A percentile compares a stretch with the other conserved stretches of the same genome.
These are phyloP conservation scores for Chaenogobius annularis DNA, from an alignment of 2,113 vertebrate species.

Conservation along the genomic window DNA sequence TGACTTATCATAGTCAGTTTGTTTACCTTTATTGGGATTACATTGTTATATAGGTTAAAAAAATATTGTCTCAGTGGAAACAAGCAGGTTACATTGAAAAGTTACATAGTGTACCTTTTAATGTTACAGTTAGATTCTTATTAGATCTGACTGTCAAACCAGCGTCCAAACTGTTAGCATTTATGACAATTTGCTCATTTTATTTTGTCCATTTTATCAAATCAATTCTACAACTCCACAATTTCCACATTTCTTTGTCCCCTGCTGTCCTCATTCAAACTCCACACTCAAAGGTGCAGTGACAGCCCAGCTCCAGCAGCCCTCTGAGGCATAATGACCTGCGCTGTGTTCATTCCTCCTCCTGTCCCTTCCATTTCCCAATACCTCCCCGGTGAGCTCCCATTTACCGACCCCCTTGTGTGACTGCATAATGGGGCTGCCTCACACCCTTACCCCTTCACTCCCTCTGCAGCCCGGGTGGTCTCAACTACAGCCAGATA, in stretches of 20 bases:
- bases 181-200: neutral
- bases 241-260: neutral
- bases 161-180: too few relatives aligned
- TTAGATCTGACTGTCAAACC: too few relatives aligned
- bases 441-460: conserved; percentile 19
- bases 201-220: neutral
- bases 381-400: conserved; percentile 11
- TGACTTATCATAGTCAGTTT: too few relatives aligned
- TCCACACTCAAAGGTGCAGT: conserved; percentile 20
- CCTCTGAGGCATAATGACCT: conserved; percentile 59
- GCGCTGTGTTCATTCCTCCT: conserved; percentile 42
- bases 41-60: too few relatives aligned
- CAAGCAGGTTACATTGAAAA: too few relatives aligned
- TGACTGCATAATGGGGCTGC: conserved; percentile 56
- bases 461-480: conserved; percentile 34
- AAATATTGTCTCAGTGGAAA: too few relatives aligned
- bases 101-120: too few relatives aligned
- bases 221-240: neutral
- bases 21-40: too few relatives aligned
- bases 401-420: conserved; percentile 36
- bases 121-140: too few relatives aligned
- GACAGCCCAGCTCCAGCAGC: conserved; percentile 30
- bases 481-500: conserved; percentile 56
- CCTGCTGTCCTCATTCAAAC: neutral
- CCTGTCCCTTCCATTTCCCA: conserved; percentile 22